Base-by-base conservation (phyloP, 2,888 invertebrate genomes). In the Nemapogon koenigi region DNA sequence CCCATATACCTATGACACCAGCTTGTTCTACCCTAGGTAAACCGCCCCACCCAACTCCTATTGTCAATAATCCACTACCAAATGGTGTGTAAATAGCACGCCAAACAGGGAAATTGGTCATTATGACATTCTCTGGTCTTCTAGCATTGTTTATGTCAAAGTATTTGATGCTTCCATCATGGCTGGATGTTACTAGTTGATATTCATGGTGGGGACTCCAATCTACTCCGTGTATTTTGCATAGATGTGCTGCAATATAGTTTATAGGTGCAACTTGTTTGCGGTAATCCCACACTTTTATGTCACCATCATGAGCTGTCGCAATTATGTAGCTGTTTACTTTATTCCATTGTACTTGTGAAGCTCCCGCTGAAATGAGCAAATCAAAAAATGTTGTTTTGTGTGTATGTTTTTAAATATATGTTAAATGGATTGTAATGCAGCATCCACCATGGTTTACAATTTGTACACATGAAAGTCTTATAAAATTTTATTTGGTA, bases 251-350 rank as follows among this genome's bases (percentile, higher is more conserved):
- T 16, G 96, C 90, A 50, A 97, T 93, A 52, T 96, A 97, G 57
- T 94, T 92, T 2, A 94, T 84, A 1, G 97, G 96, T 37, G 89
- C 83, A 35, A 87, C 86, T 44, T 89, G 85, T 75, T 95, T 95
- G 44, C 97, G 82, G 49, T 91, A 90, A 64, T 97, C 97, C 97
- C 97, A 97, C 47, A 97, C 86, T 63, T 96, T 89, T 3, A 97
- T 87, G 67, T 97, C 97, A 2, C 95, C 96, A 59, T 97, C 96
- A 64, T 97, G 97, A 3, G 96, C 92, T 30, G 97, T 96, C 2
- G 97, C 97, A 46, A 97, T 79, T 45, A 93, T 80, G 60, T 95
- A 83, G 1, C 88, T 82, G 2, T 90, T 89, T 35, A 93, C 83
- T 53, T 90, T 87, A 62, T 96, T 96, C 90, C 97, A 97, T 53